Percentiles rank a stretch among this genome's conserved stretches.
phyloP scores from a whole-genome alignment of 2,888 invertebrate genomes.

The Drosophila robusta region DNA sequence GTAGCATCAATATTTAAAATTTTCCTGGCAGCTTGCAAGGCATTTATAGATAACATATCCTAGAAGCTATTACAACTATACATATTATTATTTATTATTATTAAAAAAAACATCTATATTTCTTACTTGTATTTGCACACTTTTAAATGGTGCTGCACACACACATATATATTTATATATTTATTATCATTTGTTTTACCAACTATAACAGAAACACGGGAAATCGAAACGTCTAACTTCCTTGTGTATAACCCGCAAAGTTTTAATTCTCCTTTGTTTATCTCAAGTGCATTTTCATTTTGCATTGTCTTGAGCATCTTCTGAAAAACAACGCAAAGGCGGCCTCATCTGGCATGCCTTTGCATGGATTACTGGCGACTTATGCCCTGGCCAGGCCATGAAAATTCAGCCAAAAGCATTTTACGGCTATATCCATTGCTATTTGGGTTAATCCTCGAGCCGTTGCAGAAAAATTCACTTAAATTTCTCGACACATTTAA shows the following conservation, averaged over 20 bases:
- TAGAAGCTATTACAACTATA: too few species aligned
- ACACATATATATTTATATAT: too few species aligned
- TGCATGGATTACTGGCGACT: slow-evolving; percentile 18
- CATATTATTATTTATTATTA: neutral
- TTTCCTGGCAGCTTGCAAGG: too few species aligned
- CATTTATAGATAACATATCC: too few species aligned
- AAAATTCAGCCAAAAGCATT: slow-evolving; percentile 6
- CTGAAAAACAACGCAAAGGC: neutral
- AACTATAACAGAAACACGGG: too few species aligned
- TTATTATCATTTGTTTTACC: too few species aligned
- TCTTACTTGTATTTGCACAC: too few species aligned
- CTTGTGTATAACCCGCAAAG: neutral
- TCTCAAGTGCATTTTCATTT: slow-evolving; percentile 8
- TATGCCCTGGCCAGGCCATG: slow-evolving; percentile 11
- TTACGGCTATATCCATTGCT: slow-evolving; percentile 25
- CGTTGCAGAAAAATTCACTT: slow-evolving; percentile 18
- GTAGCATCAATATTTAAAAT: too few species aligned
- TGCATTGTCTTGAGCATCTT: slow-evolving; percentile 21
- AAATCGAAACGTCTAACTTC: neutral
- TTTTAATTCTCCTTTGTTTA: neutral
- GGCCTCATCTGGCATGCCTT: slow-evolving; percentile 23
- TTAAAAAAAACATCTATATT: too few species aligned
- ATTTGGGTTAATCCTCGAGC: slow-evolving; percentile 21
- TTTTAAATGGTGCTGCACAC: too few species aligned
- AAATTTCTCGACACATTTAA: slow-evolving; percentile 35